Evolutionary conservation across 92 coral and sea anemone genomes (phyloP), one percentile per base, ranked within the genome.

Genomic region (Bergia sp.): DNA sequence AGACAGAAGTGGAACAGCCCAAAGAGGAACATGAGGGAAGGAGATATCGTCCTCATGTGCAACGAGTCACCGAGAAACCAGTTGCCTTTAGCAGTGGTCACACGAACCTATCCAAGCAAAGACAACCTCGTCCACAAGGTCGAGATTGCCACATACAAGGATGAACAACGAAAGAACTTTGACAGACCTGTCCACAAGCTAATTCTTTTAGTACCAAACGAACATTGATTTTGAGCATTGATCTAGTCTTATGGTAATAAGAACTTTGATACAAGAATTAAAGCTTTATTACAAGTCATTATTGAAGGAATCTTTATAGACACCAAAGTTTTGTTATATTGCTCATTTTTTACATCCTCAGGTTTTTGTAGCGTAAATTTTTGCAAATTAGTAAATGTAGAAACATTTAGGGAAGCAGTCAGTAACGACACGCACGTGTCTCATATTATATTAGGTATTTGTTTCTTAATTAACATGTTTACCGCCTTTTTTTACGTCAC

Each of bases 61-160:
- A 85, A 89, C 55, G 89, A 89, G 53, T 38, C 69, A 39, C 88
- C 91, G 21, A 83, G 89, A 65, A 83, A 89, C 55, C 91, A 83
- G 67, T 82, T 80, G 91, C 89, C 91, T 7, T 64, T 89, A 50
- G 89, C 92, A 1, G 41, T 89, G 29, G 86, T 84, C 50, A 64
- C 88, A 12, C 53, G 85, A 77, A 58, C 79, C 6, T 44, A 53
- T 44, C 92, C 92, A 18, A 85, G 86, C 85, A 49, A 43, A 9
- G 92, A 89, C 80, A 77, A 84, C 5, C 92, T 89, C 73, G 89
- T 89, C 65, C 55, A 79, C 37, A 89, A 89, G 74, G 89, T 84
- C 4, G 72, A 76, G 92, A 84, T 89, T 3, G n/a, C 53, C 37
- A 83, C 71, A 65, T 78, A 77, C 10, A 77, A 55, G 76, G 89